Conservation (phyloP, 2,888 invertebrate genomes). For the Sabatieria punctata region DNA sequence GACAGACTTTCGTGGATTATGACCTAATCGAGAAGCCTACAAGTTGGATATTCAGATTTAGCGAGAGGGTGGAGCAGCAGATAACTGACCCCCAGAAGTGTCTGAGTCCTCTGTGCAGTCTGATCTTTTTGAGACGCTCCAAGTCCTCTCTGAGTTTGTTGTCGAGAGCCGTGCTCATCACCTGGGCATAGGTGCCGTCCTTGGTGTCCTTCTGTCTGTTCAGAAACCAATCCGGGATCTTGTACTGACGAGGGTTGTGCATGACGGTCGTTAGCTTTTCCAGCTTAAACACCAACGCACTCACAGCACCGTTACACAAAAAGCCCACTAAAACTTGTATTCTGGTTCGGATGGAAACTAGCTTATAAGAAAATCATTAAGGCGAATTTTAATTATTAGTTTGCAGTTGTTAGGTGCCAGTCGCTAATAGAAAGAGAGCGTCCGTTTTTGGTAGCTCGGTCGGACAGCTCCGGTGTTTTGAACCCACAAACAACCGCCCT, state of each 20-base stretch:
- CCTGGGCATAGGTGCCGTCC: constrained; percentile 88
- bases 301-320: too few species aligned
- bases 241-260: constrained; percentile 92
- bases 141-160: constrained; percentile 98
- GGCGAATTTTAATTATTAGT: too few species aligned
- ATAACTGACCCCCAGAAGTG: constrained; percentile 77
- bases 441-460: too few species aligned
- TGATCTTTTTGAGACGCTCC: constrained; percentile 96
- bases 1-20: background rate
- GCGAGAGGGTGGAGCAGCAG: background rate
- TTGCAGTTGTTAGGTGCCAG: too few species aligned
- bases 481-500: too few species aligned
- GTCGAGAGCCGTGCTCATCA: constrained; percentile 74
- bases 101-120: constrained; percentile 93
- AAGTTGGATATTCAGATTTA: background rate
- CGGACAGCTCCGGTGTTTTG: too few species aligned
- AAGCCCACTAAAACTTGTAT: too few species aligned
- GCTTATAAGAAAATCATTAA: too few species aligned
- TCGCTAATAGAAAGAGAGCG: too few species aligned
- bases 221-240: constrained; percentile 99
- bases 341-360: too few species aligned
- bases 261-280: constrained; percentile 97
- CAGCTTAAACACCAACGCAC: too few species aligned
- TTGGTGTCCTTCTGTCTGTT: constrained; percentile 99
- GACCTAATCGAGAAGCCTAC: background rate